Evolutionary conservation across 1,140 invertebrate genomes (phyloP).

Genomic region (Philotrypesis tridentata): DNA sequence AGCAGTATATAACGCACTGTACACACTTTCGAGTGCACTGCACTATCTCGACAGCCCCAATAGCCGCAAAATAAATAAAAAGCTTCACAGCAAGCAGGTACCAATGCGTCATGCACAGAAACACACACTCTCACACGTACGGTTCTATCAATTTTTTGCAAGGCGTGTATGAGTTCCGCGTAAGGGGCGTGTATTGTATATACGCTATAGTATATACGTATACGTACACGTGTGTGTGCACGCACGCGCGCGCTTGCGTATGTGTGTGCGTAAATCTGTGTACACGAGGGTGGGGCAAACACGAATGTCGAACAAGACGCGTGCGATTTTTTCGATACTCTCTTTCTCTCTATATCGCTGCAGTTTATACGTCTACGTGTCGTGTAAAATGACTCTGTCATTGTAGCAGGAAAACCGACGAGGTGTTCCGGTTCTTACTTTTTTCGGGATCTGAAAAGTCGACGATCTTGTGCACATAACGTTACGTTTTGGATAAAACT

Average conservation of each 20-base stretch:
- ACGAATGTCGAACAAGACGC: constrained; percentile 16
- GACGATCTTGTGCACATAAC: not conserved
- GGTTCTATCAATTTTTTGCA: constrained; percentile 17
- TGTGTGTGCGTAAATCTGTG: not conserved
- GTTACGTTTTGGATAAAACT: not conserved
- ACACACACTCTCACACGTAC: not conserved
- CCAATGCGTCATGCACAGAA: not conserved
- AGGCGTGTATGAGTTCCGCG: not conserved
- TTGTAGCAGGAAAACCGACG: not conserved
- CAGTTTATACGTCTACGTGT: not conserved
- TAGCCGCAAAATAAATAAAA: not conserved
- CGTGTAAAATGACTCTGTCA: not conserved
- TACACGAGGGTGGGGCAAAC: constrained; percentile 16
- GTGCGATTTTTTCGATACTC: constrained; percentile 13
- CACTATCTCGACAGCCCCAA: not conserved
- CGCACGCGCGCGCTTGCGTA: no score
- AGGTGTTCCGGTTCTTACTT: not conserved
- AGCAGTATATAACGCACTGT: not conserved
- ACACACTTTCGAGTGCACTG: no score
- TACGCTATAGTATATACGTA: no score
- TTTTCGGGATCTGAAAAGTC: not conserved
- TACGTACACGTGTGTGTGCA: no score
- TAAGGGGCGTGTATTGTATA: not conserved
- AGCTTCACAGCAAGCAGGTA: not conserved
- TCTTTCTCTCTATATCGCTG: not conserved